Percentiles rank a stretch among this genome's conserved stretches.
phyloP scores from a whole-genome alignment of 2,797 vertebrate genomes.

The Pangasius djambal region DNA sequence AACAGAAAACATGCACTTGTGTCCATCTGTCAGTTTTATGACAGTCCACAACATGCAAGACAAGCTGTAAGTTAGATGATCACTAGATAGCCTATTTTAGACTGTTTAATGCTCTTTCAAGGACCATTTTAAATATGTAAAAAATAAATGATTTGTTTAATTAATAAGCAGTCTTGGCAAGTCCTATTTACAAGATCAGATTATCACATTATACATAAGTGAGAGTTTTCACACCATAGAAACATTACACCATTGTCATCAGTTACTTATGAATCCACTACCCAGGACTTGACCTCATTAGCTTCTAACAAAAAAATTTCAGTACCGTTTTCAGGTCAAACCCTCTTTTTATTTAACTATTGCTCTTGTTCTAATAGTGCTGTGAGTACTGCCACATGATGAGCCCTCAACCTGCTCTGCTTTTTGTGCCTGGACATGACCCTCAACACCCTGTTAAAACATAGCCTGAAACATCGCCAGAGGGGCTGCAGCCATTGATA shows the following conservation, averaged over 20 bases:
- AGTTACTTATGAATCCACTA: not conserved
- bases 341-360: conserved; percentile 15
- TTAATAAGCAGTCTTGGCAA: not conserved
- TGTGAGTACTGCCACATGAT: conserved; percentile 51
- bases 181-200: not conserved
- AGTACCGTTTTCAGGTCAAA: conserved; percentile 11
- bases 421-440: conserved; percentile 65
- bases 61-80: not conserved
- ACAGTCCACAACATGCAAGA: not conserved
- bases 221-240: not conserved
- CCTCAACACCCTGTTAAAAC: conserved; percentile 74
- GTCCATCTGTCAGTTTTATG: not conserved
- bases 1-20: not conserved
- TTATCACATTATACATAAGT: not conserved
- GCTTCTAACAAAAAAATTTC: not conserved
- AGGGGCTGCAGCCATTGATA: conserved; percentile 69
- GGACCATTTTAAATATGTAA: not conserved
- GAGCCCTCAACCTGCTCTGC: conserved; percentile 51
- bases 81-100: not conserved
- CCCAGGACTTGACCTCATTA: not conserved
- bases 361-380: conserved; percentile 50
- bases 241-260: not conserved
- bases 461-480: conserved; percentile 74
- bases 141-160: not conserved
- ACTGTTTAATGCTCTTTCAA: not conserved